Evolutionary conservation across 2,888 invertebrate species (phyloP).

Genomic region (Stictocephala bisonia): DNA sequence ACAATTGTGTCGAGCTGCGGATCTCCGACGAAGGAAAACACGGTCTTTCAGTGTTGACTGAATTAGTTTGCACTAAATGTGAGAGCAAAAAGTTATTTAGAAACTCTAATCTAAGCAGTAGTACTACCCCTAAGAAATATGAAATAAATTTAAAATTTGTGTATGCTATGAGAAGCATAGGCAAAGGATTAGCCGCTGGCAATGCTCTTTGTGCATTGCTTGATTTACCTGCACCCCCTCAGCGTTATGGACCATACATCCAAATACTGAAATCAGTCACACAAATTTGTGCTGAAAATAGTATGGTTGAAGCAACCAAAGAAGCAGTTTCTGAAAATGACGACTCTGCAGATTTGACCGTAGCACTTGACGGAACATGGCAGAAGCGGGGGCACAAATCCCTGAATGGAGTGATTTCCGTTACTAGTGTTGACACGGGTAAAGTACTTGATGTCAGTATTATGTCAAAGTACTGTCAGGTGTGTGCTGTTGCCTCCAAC

Average conservation of each 20-base stretch:
- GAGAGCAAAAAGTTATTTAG: not conserved
- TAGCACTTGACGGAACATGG: constrained; percentile 16
- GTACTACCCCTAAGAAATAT: constrained; percentile 2
- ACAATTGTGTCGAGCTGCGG: not conserved
- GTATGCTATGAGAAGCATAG: constrained; percentile 26
- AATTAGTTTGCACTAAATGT: not conserved
- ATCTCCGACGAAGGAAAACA: not conserved
- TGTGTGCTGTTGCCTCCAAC: not conserved
- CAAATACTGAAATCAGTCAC: not conserved
- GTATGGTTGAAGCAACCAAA: constrained; percentile 17
- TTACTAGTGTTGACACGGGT: constrained; percentile 22
- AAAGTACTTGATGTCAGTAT: constrained; percentile 36
- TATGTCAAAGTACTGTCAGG: constrained; percentile 27
- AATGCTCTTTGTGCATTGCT: constrained; percentile 10
- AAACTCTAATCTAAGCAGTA: not conserved
- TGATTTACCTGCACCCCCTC: constrained; percentile 23
- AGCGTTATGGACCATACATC: not conserved
- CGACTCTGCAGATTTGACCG: constrained; percentile 1
- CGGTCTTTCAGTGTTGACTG: not conserved
- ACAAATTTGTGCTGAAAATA: constrained; percentile 11
- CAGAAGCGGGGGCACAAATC: constrained; percentile 14
- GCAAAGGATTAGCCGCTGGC: constrained; percentile 7
- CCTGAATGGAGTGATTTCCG: constrained; percentile 21
- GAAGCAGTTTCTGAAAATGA: constrained; percentile 12
- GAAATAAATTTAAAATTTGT: constrained; percentile 40